These are phyloP conservation scores for Lithophane socia DNA, from an alignment of 2,888 invertebrate species.

Conservation along the genomic window DNA sequence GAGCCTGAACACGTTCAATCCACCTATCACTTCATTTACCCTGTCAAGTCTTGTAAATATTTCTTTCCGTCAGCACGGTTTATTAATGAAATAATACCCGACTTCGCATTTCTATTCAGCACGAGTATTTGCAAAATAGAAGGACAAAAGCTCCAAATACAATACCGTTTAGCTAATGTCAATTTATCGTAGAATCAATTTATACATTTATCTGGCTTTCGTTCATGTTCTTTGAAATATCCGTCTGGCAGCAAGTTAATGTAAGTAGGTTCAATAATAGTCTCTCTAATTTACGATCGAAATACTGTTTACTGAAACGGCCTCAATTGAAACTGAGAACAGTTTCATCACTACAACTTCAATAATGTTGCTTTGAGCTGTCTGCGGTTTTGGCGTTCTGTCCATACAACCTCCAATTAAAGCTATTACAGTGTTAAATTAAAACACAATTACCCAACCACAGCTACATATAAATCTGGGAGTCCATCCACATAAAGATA, in stretches of 20 bases:
- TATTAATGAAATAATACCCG: conserved; percentile 49
- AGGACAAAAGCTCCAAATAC: conserved; percentile 24
- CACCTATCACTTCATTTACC: conserved; percentile 73
- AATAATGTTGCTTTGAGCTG: conserved; percentile 18
- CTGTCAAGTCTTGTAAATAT: conserved; percentile 59
- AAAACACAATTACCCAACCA: conserved; percentile 13
- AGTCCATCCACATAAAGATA: not conserved
- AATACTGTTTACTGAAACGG: conserved; percentile 25
- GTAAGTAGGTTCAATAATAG: conserved; percentile 22
- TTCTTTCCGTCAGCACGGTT: conserved; percentile 36
- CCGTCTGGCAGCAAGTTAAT: conserved; percentile 36
- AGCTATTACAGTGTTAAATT: conserved; percentile 29
- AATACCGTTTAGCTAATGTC: conserved; percentile 35
- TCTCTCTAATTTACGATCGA: conserved; percentile 28
- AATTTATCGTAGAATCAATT: conserved; percentile 49
- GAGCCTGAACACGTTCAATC: conserved; percentile 70
- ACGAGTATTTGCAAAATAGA: conserved; percentile 21
- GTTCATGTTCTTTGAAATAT: conserved; percentile 44
- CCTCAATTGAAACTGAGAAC: conserved; percentile 22
- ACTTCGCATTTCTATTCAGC: conserved; percentile 44
- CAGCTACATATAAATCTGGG: conserved; percentile 23
- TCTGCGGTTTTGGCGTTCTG: conserved; percentile 18
- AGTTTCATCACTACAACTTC: conserved; percentile 21
- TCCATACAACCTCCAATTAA: conserved; percentile 31
- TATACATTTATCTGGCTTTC: conserved; percentile 43